phyloP scores from a whole-genome alignment of 2,797 vertebrate species.

The Sebastiscus tertius region DNA sequence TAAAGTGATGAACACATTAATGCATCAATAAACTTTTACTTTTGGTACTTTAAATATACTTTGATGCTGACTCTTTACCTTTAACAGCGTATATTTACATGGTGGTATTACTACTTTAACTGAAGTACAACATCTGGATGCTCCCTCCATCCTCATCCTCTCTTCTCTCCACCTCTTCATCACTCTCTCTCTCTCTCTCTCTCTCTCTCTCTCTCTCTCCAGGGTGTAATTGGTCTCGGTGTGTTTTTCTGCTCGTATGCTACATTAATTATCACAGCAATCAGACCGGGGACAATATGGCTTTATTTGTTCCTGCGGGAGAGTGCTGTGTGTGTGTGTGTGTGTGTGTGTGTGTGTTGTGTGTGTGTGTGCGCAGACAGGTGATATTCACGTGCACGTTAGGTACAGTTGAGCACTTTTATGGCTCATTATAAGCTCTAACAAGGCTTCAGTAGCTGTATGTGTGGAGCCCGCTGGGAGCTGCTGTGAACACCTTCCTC shows the following conservation, averaged over 20 bases:
- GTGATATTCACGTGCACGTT: conserved; percentile 67
- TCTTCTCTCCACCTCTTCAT: not conserved
- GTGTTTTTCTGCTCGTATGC: conserved; percentile 70
- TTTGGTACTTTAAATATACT: no score
- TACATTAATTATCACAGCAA: conserved; percentile 77
- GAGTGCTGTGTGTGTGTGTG: not conserved
- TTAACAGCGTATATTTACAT: not conserved
- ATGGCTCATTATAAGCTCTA: conserved; percentile 75
- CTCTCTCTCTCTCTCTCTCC: conserved; percentile 14
- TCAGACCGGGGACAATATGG: conserved; percentile 75
- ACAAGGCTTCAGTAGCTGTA: conserved; percentile 75
- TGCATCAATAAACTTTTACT: not conserved
- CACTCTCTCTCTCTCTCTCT: not conserved
- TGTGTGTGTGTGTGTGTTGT: conserved; percentile 27
- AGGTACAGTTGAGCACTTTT: conserved; percentile 73
- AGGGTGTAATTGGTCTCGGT: conserved; percentile 68
- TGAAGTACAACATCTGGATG: not conserved
- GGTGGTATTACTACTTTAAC: not conserved
- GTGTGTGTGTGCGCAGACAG: conserved; percentile 45
- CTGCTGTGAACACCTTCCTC: conserved; percentile 51
- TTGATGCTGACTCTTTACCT: not conserved
- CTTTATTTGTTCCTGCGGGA: conserved; percentile 74
- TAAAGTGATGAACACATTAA: not conserved
- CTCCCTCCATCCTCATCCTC: not conserved
- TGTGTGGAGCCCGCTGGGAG: conserved; percentile 58